Conservation (phyloP, 2,113 vertebrate genomes). For the Apeltes quadracus region DNA sequence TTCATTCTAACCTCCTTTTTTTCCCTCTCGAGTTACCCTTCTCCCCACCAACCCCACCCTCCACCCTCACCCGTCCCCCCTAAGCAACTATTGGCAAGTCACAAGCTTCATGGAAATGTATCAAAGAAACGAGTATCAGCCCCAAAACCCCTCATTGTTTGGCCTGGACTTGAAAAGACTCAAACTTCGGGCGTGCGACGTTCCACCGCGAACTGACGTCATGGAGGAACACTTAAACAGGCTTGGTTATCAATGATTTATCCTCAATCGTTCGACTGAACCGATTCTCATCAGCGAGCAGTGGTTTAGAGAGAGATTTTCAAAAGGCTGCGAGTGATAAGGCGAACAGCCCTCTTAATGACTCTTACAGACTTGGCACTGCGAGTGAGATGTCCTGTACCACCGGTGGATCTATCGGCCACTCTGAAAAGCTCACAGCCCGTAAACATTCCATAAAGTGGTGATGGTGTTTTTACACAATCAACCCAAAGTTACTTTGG, state of each 20-base stretch:
- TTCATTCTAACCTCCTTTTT: conserved; percentile 9
- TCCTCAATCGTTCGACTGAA: conserved; percentile 8
- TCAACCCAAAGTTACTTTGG: conserved; percentile 41
- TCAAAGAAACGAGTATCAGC: conserved; percentile 59
- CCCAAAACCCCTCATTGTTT: conserved; percentile 60
- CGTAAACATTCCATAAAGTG: conserved; percentile 4
- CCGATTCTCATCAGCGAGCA: neutral
- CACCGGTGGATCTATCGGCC: neutral
- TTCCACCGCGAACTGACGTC: conserved; percentile 69
- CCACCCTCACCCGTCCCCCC: conserved; percentile 5
- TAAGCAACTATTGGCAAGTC: conserved; percentile 43
- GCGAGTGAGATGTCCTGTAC: neutral
- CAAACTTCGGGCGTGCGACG: conserved; percentile 37
- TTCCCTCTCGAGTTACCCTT: neutral
- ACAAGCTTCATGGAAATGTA: conserved; percentile 51
- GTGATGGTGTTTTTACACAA: conserved; percentile 12
- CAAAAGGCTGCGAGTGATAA: conserved; percentile 6
- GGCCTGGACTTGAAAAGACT: conserved; percentile 60
- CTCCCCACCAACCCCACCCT: no score
- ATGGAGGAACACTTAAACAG: conserved; percentile 49
- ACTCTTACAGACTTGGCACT: neutral
- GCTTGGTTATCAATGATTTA: conserved; percentile 52
- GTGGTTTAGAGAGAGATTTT: conserved; percentile 4
- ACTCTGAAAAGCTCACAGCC: conserved; percentile 11
- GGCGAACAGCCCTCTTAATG: neutral